Evolutionary conservation across 2,797 vertebrate species (phyloP).

Genomic region (Morus bassanus): DNA sequence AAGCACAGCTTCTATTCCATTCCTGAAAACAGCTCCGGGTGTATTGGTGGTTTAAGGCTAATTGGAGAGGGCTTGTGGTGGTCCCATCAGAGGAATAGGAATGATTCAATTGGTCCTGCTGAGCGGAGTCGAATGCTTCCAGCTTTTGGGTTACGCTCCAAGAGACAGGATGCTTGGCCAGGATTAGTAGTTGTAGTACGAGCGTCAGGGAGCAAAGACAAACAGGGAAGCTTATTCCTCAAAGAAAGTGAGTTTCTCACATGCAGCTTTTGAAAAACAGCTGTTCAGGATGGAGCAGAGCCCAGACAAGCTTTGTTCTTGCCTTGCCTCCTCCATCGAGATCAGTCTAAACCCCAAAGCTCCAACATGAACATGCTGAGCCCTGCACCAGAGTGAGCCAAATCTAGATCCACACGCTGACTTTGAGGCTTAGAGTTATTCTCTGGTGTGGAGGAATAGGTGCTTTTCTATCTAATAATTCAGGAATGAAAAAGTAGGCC

Average conservation of each 20-base stretch:
- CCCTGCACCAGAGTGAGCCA: accelerated
- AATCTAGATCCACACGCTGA: background rate
- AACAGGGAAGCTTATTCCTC: background rate
- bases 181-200: background rate
- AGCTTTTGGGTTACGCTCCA: background rate
- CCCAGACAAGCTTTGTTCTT: background rate
- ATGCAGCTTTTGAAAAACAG: background rate
- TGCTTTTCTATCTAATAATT: background rate
- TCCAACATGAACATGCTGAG: background rate
- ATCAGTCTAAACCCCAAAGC: background rate
- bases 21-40: background rate
- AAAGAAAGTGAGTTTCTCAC: background rate
- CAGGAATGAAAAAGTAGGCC: background rate
- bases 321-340: background rate
- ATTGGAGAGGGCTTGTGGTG: constrained; percentile 13
- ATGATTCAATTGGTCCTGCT: background rate
- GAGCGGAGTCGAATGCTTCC: background rate
- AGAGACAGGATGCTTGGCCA: background rate
- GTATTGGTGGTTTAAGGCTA: background rate
- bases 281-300: background rate
- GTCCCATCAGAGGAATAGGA: background rate
- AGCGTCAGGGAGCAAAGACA: background rate
- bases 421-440: background rate
- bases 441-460: background rate
- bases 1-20: background rate